Percentiles rank a stretch among this genome's conserved stretches.
These are phyloP conservation scores for Andrena bucephala DNA, from an alignment of 2,888 invertebrate species.

Conservation along the genomic window DNA sequence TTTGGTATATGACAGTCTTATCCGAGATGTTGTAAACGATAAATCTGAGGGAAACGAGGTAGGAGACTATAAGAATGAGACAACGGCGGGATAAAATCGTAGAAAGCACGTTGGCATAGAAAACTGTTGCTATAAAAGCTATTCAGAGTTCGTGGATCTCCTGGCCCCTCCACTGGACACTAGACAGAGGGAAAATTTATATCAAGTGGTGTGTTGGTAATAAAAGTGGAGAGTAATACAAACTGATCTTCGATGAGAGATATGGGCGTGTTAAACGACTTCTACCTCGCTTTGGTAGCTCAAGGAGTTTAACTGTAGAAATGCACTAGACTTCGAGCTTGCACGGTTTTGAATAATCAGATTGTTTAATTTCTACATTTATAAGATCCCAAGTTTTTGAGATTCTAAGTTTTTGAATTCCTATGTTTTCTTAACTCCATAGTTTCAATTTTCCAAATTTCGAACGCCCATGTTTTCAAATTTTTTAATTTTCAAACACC, in stretches of 20 bases:
- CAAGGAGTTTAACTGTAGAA: too few species aligned
- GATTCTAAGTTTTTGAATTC: too few species aligned
- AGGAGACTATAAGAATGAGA: not conserved
- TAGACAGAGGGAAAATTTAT: not conserved
- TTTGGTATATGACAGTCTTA: not conserved
- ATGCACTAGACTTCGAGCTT: too few species aligned
- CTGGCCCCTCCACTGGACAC: not conserved
- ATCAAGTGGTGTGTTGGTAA: not conserved
- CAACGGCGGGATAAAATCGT: slow-evolving; percentile 8
- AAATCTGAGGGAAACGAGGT: slow-evolving; percentile 31
- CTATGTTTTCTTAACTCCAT: too few species aligned
- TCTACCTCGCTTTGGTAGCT: too few species aligned
- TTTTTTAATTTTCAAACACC: not conserved
- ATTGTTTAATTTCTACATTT: too few species aligned
- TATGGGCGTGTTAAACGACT: not conserved
- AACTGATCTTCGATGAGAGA: not conserved
- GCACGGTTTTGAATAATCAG: too few species aligned
- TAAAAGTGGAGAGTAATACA: not conserved
- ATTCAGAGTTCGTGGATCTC: not conserved
- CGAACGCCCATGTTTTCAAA: not conserved
- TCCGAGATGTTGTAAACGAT: slow-evolving; percentile 34
- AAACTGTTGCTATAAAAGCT: slow-evolving; percentile 32
- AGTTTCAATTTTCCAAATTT: too few species aligned
- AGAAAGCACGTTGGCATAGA: slow-evolving; percentile 35
- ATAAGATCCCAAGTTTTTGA: too few species aligned